These are phyloP conservation scores for Morpho helenor DNA, from an alignment of 2,888 invertebrate species.

Conservation along the genomic window DNA sequence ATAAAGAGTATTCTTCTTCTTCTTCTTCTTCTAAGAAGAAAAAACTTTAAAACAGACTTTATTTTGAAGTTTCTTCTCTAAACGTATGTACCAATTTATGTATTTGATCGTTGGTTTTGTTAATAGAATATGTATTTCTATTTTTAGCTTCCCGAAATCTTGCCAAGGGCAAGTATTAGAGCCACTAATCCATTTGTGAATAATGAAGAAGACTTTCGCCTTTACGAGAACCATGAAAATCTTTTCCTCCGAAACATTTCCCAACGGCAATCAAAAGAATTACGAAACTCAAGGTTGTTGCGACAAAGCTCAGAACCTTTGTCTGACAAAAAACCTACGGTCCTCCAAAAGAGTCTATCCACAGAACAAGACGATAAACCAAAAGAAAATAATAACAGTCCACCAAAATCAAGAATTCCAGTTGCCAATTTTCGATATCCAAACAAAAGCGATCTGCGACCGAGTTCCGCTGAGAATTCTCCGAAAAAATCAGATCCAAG, in stretches of 20 bases:
- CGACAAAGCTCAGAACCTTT: conserved; percentile 67
- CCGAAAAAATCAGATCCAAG: conserved; percentile 38
- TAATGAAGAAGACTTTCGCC: conserved; percentile 50
- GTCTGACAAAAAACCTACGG: conserved; percentile 47
- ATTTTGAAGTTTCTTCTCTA: too few species aligned
- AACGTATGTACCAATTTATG: too few species aligned
- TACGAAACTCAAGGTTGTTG: conserved; percentile 51
- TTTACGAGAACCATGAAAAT: conserved; percentile 71
- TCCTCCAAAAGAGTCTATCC: conserved; percentile 61
- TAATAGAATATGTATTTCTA: conserved; percentile 5
- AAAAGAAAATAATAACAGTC: conserved; percentile 31
- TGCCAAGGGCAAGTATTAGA: conserved; percentile 50
- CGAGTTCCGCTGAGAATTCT: conserved; percentile 56
- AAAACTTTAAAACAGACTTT: too few species aligned
- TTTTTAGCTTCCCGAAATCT: conserved; percentile 61
- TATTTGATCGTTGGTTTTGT: too few species aligned
- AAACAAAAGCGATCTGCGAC: conserved; percentile 54
- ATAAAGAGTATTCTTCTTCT: too few species aligned
- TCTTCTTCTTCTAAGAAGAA: too few species aligned
- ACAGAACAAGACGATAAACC: conserved; percentile 52
- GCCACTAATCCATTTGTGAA: conserved; percentile 58
- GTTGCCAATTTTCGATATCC: conserved; percentile 71
- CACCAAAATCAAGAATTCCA: conserved; percentile 53
- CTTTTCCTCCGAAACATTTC: conserved; percentile 64
- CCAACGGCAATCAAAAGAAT: conserved; percentile 63